Evolutionary conservation across 2,888 invertebrate species (phyloP), one percentile per base, ranked within the genome.

Genomic region (Yponomeuta evonymella): DNA sequence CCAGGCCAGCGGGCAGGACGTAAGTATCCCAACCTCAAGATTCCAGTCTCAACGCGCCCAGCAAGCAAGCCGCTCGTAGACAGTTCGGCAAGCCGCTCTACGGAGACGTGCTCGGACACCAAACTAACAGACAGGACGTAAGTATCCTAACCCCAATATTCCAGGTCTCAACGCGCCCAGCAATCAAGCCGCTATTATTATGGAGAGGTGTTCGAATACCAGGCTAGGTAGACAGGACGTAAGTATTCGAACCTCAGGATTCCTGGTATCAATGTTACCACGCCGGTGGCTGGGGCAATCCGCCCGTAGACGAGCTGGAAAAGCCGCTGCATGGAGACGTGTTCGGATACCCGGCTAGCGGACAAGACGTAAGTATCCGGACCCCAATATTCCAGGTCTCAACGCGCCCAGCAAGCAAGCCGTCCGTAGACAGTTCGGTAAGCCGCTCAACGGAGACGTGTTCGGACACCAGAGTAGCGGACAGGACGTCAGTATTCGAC

Each of bases 291-390:
- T 99, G 99, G 99, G 99, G 99, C 73, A 99, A 99, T 86, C 99
- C 99, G 12, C 99, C 99, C 0, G 99, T 99, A 0, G 99, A 99
- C 88, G 99, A 99, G 88, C 96, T 96, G 74, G 99, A 99, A 62
- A 97, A 98, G 84, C 99, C 99, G 0, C 91, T 99, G 1, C 99
- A 99, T 84, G 99, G 99, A 2, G 23, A 23, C 23, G 99, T 99
- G 2, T 99, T 99, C 83, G 99, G 99, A 6, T 96, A 97, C 15
- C 95, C 95, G 73, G 93, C 94, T 67, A 93, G 93, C 48, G 95
- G 96, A 2, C 93, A 95, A 63, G 96, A 96, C 84, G 95, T 95
- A 77, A 93, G 93, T 87, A 4, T 36, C 5, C 36, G 36, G 36
- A 36, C 36, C 36, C 5, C 36, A 36, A 36, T 36, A 36, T 36